phyloP scores from a whole-genome alignment of 2,113 vertebrate genomes.

The Puffinus mauretanicus region DNA sequence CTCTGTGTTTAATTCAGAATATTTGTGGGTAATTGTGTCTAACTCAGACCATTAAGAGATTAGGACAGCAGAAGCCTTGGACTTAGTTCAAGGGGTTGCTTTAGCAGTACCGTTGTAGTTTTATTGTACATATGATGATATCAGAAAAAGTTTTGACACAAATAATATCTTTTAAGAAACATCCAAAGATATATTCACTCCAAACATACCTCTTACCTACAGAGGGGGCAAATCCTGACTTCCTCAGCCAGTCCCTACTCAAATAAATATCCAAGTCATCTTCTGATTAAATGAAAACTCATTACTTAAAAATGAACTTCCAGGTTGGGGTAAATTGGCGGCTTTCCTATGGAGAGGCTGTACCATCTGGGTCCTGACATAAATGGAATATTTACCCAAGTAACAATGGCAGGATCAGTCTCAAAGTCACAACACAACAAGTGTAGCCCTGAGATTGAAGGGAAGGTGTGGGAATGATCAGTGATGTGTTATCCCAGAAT shows the following conservation, averaged over 20 bases:
- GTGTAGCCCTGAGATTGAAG: not conserved
- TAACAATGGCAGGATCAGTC: not conserved
- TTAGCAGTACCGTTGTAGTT: not conserved
- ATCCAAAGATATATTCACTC: not conserved
- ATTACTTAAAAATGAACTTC: not conserved
- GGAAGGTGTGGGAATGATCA: not conserved
- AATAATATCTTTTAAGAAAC: not conserved
- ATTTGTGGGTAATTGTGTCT: not conserved
- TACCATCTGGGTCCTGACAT: not conserved
- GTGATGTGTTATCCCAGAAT: not conserved
- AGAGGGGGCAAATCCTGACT: not conserved
- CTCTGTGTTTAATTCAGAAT: not conserved
- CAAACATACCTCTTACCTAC: not conserved
- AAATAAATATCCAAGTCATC: not conserved
- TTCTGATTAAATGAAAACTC: not conserved
- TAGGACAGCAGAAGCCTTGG: not conserved
- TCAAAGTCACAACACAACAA: not conserved
- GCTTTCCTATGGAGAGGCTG: not conserved
- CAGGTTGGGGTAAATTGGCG: accelerated
- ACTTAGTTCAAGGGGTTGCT: not conserved
- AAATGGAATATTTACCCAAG: not conserved
- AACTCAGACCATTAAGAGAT: not conserved
- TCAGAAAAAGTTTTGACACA: not conserved
- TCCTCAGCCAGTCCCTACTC: not conserved
- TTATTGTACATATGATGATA: not conserved